Evolutionary conservation across 2,797 vertebrate genomes (phyloP).

Genomic region (Aselliscus stoliczkanus): DNA sequence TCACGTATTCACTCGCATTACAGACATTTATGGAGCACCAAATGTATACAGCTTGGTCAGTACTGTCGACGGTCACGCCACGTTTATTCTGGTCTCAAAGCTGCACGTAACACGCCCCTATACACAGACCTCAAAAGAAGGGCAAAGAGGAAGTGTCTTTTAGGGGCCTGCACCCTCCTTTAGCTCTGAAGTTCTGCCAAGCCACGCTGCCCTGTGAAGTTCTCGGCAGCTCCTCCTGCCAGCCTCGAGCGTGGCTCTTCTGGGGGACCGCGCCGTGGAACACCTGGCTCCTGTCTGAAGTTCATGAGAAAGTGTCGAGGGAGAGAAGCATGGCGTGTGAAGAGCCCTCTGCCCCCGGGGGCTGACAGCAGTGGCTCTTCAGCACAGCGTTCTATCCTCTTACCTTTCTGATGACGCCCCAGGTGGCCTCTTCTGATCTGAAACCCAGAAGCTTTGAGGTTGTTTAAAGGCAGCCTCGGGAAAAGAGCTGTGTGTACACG

Average conservation of each 20-base stretch:
- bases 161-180: too few relatives aligned
- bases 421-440: background rate
- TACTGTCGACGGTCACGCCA: background rate
- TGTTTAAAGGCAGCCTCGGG: background rate
- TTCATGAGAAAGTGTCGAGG: rapidly evolving
- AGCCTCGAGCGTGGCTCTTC: rapidly evolving
- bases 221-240: too few relatives aligned
- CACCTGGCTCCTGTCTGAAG: rapidly evolving
- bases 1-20: background rate
- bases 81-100: background rate
- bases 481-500: background rate
- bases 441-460: too few relatives aligned
- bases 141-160: too few relatives aligned
- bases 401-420: background rate
- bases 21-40: background rate
- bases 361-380: background rate
- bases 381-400: background rate
- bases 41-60: too few relatives aligned
- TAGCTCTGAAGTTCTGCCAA: background rate
- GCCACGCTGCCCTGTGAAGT: background rate
- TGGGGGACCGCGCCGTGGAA: too few relatives aligned
- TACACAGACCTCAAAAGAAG: background rate
- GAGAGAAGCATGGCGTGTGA: background rate
- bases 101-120: background rate
- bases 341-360: rapidly evolving